These are phyloP conservation scores for Orthonevra nobilis DNA, from an alignment of 2,888 invertebrate species.

Conservation along the genomic window DNA sequence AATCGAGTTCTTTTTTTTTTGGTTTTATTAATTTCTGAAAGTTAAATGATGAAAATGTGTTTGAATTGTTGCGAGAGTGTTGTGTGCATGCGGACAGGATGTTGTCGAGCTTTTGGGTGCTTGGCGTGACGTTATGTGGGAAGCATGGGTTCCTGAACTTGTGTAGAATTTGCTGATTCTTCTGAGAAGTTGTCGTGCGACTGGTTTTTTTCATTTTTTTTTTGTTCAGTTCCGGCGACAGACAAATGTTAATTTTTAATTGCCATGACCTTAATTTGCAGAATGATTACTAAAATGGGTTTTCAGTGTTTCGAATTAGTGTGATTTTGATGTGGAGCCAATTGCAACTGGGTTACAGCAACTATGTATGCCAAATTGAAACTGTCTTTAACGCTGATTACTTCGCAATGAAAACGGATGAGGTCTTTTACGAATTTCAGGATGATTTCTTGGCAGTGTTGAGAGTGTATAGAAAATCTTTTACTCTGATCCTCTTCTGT, in stretches of 20 bases:
- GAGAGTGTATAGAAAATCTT: no score
- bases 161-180: conserved; percentile 41
- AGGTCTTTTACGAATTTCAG: no score
- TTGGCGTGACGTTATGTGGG: conserved; percentile 57
- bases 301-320: conserved; percentile 57
- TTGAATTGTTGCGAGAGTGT: conserved; percentile 10
- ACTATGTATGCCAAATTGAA: no score
- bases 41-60: conserved; percentile 66
- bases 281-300: conserved; percentile 36
- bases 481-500: no score
- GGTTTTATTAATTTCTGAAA: conserved; percentile 65
- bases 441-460: no score
- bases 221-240: conserved; percentile 28
- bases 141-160: conserved; percentile 39
- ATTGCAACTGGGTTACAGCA: conserved; percentile 50
- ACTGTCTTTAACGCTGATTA: no score
- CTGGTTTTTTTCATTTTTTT: conserved; percentile 6
- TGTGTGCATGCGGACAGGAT: conserved; percentile 21
- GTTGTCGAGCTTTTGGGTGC: conserved; percentile 33
- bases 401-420: no score
- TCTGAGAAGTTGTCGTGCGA: conserved; percentile 54
- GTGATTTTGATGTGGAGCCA: conserved; percentile 39
- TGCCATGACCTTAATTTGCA: conserved; percentile 53
- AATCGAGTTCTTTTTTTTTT: no score
- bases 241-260: conserved; percentile 9